Conservation (phyloP, 1,140 invertebrate genomes). For the Chionoecetes opilio region DNA sequence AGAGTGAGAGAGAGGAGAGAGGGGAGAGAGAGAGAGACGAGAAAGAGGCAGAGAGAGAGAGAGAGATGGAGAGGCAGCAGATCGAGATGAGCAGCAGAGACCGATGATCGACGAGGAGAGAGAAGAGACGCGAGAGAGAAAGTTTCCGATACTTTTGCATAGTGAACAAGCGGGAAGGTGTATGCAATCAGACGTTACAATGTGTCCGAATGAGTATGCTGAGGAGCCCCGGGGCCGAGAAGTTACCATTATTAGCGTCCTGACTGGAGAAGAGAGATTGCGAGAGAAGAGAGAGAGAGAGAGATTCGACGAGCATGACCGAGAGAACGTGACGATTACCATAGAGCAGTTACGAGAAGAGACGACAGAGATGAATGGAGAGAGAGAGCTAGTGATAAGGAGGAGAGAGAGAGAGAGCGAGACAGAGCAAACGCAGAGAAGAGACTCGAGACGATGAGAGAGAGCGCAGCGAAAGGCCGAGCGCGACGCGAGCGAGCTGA, state of each 20-base stretch:
- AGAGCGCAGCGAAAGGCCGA: too few relatives aligned
- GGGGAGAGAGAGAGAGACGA: neutral
- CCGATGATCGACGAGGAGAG: neutral
- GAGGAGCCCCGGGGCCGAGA: too few relatives aligned
- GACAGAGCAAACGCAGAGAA: too few relatives aligned
- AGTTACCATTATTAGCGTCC: too few relatives aligned
- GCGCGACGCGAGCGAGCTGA: too few relatives aligned
- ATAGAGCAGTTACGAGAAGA: too few relatives aligned
- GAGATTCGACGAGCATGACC: too few relatives aligned
- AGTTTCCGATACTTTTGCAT: conserved; percentile 1
- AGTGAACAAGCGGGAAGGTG: conserved; percentile 3
- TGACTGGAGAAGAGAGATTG: too few relatives aligned
- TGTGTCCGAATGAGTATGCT: neutral
- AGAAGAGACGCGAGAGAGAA: neutral
- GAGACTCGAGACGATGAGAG: too few relatives aligned
- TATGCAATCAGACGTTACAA: neutral
- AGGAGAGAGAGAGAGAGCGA: conserved; percentile 2
- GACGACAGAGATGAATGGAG: too few relatives aligned
- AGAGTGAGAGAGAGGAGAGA: neutral
- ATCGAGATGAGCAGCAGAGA: neutral
- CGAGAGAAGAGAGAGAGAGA: too few relatives aligned
- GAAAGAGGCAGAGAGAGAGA: neutral
- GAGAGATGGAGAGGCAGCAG: neutral
- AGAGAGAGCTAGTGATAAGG: neutral
- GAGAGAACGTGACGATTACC: too few relatives aligned